These are phyloP conservation scores for Girardia tigrina DNA, from an alignment of 2,888 invertebrate species.

Conservation along the genomic window DNA sequence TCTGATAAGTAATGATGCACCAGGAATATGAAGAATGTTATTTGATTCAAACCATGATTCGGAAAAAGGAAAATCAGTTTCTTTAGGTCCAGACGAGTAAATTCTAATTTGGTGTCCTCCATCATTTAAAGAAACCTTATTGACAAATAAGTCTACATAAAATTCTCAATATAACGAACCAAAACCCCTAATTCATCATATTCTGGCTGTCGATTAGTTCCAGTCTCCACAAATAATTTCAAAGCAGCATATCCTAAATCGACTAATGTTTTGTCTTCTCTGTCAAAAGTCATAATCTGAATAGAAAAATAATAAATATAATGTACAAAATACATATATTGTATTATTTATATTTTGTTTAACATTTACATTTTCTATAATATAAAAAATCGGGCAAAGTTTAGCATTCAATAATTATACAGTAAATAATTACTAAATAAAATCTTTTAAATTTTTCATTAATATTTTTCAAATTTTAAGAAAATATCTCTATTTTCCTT, in stretches of 20 bases:
- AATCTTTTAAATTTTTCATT: too few relatives aligned
- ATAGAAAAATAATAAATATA: slow-evolving; percentile 29
- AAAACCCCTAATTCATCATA: slow-evolving; percentile 43
- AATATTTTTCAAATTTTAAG: too few relatives aligned
- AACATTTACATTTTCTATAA: too few relatives aligned
- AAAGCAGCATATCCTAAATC: slow-evolving; percentile 46
- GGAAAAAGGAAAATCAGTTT: slow-evolving; percentile 42
- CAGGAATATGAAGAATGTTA: slow-evolving; percentile 42
- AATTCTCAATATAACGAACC: slow-evolving; percentile 38
- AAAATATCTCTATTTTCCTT: too few relatives aligned
- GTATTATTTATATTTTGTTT: too few relatives aligned
- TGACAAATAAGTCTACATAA: background rate
- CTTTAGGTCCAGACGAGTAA: slow-evolving; percentile 44
- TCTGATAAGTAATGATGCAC: slow-evolving; percentile 45
- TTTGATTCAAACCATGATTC: slow-evolving; percentile 41
- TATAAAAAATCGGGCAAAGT: too few relatives aligned
- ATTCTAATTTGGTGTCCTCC: slow-evolving; percentile 47
- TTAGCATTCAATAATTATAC: too few relatives aligned
- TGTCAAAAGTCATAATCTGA: slow-evolving; percentile 48
- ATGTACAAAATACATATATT: too few relatives aligned
- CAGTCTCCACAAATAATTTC: slow-evolving; percentile 46
- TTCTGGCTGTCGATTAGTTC: slow-evolving; percentile 44
- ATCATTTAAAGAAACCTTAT: slow-evolving; percentile 46
- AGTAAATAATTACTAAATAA: too few relatives aligned
- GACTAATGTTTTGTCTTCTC: slow-evolving; percentile 42